phyloP scores from a whole-genome alignment of 2,113 vertebrate species.

The Bubo bubo region DNA sequence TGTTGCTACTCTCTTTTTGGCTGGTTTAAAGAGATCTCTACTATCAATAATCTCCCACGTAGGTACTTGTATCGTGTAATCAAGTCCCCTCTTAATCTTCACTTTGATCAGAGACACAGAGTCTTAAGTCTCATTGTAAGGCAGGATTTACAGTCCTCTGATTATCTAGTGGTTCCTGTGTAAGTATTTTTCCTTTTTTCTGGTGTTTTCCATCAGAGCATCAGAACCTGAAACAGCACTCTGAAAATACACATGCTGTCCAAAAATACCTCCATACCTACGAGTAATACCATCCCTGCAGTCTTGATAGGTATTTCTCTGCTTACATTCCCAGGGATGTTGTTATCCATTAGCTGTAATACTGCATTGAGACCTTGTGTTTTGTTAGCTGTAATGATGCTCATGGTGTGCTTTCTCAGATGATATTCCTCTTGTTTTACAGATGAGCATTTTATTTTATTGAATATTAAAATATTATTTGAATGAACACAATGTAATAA shows the following conservation, averaged over 20 bases:
- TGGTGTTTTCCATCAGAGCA: not conserved
- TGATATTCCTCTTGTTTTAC: not conserved
- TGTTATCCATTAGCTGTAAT: not conserved
- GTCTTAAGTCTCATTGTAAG: not conserved
- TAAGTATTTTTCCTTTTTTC: not conserved
- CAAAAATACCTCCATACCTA: not conserved
- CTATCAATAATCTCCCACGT: not conserved
- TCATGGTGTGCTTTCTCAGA: not conserved
- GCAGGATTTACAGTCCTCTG: not conserved
- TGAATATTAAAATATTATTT: not conserved
- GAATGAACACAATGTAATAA: not conserved
- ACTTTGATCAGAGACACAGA: not conserved
- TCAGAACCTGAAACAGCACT: not conserved
- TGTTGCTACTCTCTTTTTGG: not conserved
- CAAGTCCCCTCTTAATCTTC: not conserved
- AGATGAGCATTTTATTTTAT: not conserved
- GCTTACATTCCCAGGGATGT: not conserved
- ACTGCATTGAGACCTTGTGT: not conserved
- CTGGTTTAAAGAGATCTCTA: not conserved
- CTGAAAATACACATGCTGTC: not conserved
- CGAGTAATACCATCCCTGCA: not conserved
- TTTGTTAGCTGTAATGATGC: not conserved
- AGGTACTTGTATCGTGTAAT: constrained; percentile 8
- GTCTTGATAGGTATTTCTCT: not conserved
- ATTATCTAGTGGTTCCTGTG: not conserved